Percentiles rank a stretch among this genome's conserved stretches.
Evolutionary conservation across 2,797 vertebrate genomes (phyloP).

Genomic region (Sebastes trivittatus): DNA sequence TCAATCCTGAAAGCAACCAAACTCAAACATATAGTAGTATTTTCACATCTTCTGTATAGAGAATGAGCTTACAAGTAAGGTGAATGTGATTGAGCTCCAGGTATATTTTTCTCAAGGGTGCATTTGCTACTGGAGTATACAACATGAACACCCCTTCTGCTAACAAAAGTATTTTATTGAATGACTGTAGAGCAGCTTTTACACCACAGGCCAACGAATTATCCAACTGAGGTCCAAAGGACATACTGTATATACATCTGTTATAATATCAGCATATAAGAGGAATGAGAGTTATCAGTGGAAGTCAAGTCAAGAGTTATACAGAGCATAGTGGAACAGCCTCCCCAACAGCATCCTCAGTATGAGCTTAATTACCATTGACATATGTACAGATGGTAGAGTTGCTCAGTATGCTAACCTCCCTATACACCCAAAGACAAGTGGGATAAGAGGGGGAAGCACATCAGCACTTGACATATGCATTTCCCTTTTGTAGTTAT

Average conservation of each 20-base stretch:
- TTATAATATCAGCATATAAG: background rate
- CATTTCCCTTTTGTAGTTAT: slow-evolving; percentile 1
- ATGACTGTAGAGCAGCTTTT: background rate
- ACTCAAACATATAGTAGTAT: background rate
- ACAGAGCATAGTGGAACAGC: background rate
- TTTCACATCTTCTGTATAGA: background rate
- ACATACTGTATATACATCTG: background rate
- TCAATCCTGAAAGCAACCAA: background rate
- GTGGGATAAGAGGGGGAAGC: background rate
- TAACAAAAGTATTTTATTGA: background rate
- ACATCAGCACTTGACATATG: background rate
- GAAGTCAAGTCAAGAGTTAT: background rate
- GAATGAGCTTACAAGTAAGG: background rate
- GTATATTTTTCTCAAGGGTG: background rate
- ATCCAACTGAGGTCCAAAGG: background rate
- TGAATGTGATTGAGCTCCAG: background rate
- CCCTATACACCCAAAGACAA: background rate
- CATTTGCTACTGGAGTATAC: background rate
- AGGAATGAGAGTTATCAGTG: background rate
- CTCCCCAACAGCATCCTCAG: background rate
- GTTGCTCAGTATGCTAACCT: slow-evolving; percentile 2
- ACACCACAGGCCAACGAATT: background rate
- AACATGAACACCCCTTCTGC: background rate
- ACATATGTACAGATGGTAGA: slow-evolving; percentile 31
- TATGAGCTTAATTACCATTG: slow-evolving; percentile 17